phyloP scores from a whole-genome alignment of 2,888 invertebrate species.

The Ormyrus thymus region DNA sequence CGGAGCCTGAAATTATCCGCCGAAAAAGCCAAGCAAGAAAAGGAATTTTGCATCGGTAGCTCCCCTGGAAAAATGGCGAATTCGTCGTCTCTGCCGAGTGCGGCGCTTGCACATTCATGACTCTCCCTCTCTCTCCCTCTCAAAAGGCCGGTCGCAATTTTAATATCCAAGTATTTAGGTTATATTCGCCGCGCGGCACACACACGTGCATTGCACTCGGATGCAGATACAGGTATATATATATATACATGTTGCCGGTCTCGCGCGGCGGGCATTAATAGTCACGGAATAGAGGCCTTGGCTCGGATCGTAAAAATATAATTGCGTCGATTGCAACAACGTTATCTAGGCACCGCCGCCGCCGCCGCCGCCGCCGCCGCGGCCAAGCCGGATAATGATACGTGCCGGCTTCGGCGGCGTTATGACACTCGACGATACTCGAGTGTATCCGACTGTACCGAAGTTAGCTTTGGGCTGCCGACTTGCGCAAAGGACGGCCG shows the following conservation, averaged over 20 bases:
- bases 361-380: conserved; percentile 25
- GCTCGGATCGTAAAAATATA: conserved; percentile 70
- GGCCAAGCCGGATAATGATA: conserved; percentile 68
- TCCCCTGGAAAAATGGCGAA: no score
- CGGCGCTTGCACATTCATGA: conserved; percentile 12
- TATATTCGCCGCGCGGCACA: conserved; percentile 51
- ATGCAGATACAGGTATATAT: conserved; percentile 2
- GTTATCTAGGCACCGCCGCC: conserved; percentile 66
- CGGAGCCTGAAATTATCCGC: no score
- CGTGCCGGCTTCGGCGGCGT: conserved; percentile 61
- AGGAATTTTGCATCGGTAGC: no score
- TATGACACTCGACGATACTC: conserved; percentile 61
- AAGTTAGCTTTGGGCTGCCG: no score
- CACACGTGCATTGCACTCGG: not conserved
- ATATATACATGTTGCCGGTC: not conserved
- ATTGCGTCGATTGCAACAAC: conserved; percentile 72
- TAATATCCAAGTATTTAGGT: conserved; percentile 62
- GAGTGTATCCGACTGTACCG: no score
- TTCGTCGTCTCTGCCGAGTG: not conserved
- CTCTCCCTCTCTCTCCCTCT: not conserved
- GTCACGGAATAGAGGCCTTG: conserved; percentile 66
- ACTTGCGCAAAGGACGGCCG: no score
- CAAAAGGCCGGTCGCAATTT: conserved; percentile 39
- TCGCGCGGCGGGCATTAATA: conserved; percentile 57
- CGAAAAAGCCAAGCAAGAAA: no score